A percentile compares a stretch with the other conserved stretches of the same genome.
Conservation (phyloP, 1,140 invertebrate species). For the Dolichoris vasculosae region DNA sequence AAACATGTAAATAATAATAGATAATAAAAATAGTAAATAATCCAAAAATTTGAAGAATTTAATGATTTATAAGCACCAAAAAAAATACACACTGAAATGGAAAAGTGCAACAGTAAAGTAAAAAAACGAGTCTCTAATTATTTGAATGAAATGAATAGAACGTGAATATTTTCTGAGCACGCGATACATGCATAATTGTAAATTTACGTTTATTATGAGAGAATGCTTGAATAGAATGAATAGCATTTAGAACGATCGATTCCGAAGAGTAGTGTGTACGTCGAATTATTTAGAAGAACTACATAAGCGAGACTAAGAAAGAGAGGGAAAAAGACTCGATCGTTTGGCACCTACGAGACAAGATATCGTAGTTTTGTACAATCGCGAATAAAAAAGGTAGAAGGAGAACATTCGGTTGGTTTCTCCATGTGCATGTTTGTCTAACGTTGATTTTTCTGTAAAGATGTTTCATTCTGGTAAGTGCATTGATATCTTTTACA, state of each 20-base stretch:
- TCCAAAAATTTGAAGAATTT: too few relatives aligned
- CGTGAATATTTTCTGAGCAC: not conserved
- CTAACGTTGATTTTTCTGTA: not conserved
- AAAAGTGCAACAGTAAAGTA: not conserved
- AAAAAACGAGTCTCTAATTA: not conserved
- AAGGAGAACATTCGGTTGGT: not conserved
- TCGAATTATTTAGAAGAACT: not conserved
- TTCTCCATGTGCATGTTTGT: not conserved
- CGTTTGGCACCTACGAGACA: not conserved
- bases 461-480: not conserved
- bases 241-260: not conserved
- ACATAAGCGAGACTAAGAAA: not conserved
- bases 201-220: slow-evolving; percentile 15
- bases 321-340: not conserved
- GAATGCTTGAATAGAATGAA: not conserved
- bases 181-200: not conserved
- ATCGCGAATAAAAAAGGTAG: not conserved
- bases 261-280: not conserved
- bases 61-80: not conserved
- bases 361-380: not conserved
- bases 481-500: too few relatives aligned
- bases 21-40: too few relatives aligned
- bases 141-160: not conserved
- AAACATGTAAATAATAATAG: too few relatives aligned
- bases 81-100: not conserved